Base-by-base conservation (phyloP, 2,797 vertebrate species). In the Xerus rutilus region DNA sequence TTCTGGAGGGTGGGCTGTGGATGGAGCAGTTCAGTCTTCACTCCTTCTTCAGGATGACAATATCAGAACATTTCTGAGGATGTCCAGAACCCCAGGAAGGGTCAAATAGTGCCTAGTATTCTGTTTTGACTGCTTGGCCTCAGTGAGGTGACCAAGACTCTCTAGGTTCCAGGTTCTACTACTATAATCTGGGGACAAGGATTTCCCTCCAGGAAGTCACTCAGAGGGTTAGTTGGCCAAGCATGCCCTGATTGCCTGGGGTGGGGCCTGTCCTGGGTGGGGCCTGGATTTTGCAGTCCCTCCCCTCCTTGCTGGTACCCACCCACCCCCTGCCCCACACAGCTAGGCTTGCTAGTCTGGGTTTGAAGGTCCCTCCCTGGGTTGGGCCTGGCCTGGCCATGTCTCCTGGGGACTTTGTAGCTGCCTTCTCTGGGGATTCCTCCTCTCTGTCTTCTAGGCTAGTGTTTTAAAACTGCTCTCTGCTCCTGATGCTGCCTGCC, bases 31-130 rank as follows among this genome's bases (percentile, higher is more conserved):
- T 52, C 32, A 9, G 25, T 12, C 65, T 79, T 35, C 5, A 13
- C 5, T 11, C 54, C 21, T 3, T 43, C 70, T 21, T 11, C 76
- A 57, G 49, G 49, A 47, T 5, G 30, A 15, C 18, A 15, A 0
- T 1, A 30, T 20, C 45, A 15, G 57, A 39, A 21, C 1, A 2
- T 54, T 54, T 35, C 81, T 10, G 73, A 70, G 74, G 86, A 64
- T 13, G 5, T 0, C 17, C 20, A 20, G 0, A 73, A 45, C 14
- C 7, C 49, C 39, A 18, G 64, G 30, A 12, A 23, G 49, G 69
- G 43, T 12, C 77, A 25, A 0, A 11, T 0, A 1, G 43, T 2
- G 54, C 49, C 0, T 0, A 35, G 13, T 12, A 0, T 18, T 23
- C 73, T 23, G 70, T 15, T 72, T 35, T 12, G 35, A 57, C 32